Evolutionary conservation across 2,797 vertebrate genomes (phyloP).

Genomic region (Pangasius macronema): DNA sequence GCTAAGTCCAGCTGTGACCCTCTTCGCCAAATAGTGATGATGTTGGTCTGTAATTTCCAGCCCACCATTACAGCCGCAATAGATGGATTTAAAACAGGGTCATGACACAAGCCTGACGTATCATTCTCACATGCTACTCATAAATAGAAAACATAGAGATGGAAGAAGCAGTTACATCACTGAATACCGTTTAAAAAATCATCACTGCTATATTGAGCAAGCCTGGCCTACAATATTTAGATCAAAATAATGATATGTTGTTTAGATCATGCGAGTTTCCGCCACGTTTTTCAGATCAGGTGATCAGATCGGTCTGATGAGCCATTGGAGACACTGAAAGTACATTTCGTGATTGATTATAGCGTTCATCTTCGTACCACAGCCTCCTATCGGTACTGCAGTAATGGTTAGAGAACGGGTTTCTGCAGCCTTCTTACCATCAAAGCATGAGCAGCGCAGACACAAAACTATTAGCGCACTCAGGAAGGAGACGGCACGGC

Average conservation of each 20-base stretch:
- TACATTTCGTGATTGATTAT: not conserved
- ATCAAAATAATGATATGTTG: not conserved
- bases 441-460: slow-evolving; percentile 22
- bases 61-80: not conserved
- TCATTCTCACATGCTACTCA: too few relatives aligned
- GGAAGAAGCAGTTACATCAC: too few relatives aligned
- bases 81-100: not conserved
- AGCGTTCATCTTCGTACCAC: not conserved
- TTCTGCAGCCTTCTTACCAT: slow-evolving; percentile 9
- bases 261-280: not conserved
- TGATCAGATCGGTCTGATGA: not conserved
- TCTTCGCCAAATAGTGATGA: not conserved
- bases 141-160: not conserved
- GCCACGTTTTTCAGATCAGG: not conserved
- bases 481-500: slow-evolving; percentile 44
- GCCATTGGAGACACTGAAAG: too few relatives aligned
- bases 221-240: not conserved
- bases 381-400: not conserved
- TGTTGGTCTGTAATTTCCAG: not conserved
- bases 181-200: not conserved
- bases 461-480: slow-evolving; percentile 32
- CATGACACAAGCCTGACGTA: not conserved
- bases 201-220: not conserved
- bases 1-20: not conserved
- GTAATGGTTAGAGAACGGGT: not conserved